phyloP scores from a whole-genome alignment of 35 echinoderm and acorn worm species.

The Stichopus chloronotus region DNA sequence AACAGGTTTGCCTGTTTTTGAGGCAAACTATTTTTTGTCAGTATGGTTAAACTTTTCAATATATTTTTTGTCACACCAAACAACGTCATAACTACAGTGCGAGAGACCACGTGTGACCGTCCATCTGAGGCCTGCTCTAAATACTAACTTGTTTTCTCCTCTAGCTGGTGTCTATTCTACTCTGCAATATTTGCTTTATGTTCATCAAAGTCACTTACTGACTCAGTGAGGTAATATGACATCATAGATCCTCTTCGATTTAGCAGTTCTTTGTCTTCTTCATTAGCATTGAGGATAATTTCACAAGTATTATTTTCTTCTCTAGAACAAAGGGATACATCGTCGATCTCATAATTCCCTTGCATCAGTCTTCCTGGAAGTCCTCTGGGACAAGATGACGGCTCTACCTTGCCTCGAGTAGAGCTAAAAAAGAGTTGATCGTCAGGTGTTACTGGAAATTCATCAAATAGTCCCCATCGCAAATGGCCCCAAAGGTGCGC shows the following conservation, averaged over 20 bases:
- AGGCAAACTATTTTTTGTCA: too few relatives aligned
- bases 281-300: background rate
- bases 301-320: background rate
- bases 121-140: too few relatives aligned
- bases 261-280: background rate
- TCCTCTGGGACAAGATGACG: slow-evolving; percentile 49
- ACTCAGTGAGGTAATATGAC: slow-evolving; percentile 8
- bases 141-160: too few relatives aligned
- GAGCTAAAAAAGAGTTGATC: slow-evolving; percentile 58
- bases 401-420: slow-evolving; percentile 36
- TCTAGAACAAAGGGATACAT: background rate
- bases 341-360: background rate
- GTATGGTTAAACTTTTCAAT: too few relatives aligned
- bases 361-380: slow-evolving; percentile 40
- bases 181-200: too few relatives aligned
- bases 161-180: too few relatives aligned
- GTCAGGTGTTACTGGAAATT: slow-evolving; percentile 59
- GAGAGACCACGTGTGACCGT: too few relatives aligned
- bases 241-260: slow-evolving; percentile 15
- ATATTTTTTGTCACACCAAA: too few relatives aligned
- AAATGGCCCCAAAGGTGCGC: slow-evolving; percentile 78
- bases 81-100: too few relatives aligned
- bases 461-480: slow-evolving; percentile 76
- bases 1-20: too few relatives aligned
- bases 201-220: background rate